Evolutionary conservation across 2,113 vertebrate species (phyloP).

Genomic region (Pseudorhombus dupliciocellatus): DNA sequence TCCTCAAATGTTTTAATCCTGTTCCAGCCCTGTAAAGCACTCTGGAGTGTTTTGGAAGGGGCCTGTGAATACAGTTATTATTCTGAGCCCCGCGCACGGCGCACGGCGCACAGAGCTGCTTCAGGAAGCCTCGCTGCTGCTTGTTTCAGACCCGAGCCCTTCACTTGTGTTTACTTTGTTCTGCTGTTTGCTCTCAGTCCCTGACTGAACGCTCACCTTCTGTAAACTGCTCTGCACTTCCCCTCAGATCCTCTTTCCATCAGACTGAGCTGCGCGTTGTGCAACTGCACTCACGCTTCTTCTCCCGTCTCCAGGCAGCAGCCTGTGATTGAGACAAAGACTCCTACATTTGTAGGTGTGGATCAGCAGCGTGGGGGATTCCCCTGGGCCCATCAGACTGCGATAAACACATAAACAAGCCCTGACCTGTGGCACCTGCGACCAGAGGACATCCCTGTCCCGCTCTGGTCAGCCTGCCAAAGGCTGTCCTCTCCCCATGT

Average conservation of each 20-base stretch:
- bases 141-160: slow-evolving; percentile 19
- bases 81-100: not conserved
- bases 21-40: not conserved
- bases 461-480: slow-evolving; percentile 17
- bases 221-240: slow-evolving; percentile 18
- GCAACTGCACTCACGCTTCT: not conserved
- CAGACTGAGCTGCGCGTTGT: not conserved
- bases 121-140: slow-evolving; percentile 21
- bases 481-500: not conserved
- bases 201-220: slow-evolving; percentile 34
- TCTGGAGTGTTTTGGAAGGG: not conserved
- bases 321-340: slow-evolving; percentile 7
- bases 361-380: not conserved
- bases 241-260: slow-evolving; percentile 19
- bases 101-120: not conserved
- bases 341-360: not conserved
- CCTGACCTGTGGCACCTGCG: slow-evolving; percentile 23
- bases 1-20: not conserved
- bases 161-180: slow-evolving; percentile 52
- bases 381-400: not conserved
- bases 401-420: not conserved
- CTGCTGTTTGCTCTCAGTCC: slow-evolving; percentile 47
- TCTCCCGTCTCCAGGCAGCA: not conserved
- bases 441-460: slow-evolving; percentile 8
- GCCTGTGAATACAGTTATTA: not conserved